Conservation (phyloP, 2,797 vertebrate species). For the Chromis chromis region DNA sequence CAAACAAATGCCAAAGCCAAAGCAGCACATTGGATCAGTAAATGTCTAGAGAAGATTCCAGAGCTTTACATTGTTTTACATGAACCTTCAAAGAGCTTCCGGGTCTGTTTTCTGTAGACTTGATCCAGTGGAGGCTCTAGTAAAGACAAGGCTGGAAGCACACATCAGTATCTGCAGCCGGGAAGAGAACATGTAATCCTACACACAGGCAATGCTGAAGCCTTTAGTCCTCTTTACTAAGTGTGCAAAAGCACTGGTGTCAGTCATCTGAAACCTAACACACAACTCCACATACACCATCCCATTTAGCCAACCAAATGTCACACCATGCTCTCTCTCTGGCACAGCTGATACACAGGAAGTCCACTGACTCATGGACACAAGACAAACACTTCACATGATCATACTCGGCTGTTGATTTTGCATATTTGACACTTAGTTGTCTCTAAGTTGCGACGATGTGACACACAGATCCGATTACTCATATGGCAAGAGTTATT, state of each 20-base stretch:
- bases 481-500: conserved; percentile 5
- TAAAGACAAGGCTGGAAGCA: too few relatives aligned
- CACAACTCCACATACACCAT: neutral
- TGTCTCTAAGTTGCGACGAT: conserved; percentile 5
- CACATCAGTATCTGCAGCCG: neutral
- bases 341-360: conserved; percentile 13
- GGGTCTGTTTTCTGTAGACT: too few relatives aligned
- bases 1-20: too few relatives aligned
- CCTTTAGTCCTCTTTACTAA: neutral
- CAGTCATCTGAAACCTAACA: neutral
- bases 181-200: neutral
- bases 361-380: conserved; percentile 24
- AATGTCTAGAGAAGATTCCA: too few relatives aligned
- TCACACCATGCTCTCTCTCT: too few relatives aligned
- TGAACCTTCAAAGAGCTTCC: too few relatives aligned
- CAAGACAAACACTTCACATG: conserved; percentile 11
- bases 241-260: neutral
- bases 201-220: neutral
- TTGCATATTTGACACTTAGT: conserved; percentile 19
- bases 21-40: too few relatives aligned
- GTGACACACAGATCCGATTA: conserved; percentile 21
- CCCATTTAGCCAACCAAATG: too few relatives aligned
- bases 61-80: too few relatives aligned
- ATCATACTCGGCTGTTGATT: conserved; percentile 10
- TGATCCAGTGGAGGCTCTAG: too few relatives aligned